phyloP scores from a whole-genome alignment of 30 jellyfish, hydroid and myxozoan genomes.

The Aurelia aurita region DNA sequence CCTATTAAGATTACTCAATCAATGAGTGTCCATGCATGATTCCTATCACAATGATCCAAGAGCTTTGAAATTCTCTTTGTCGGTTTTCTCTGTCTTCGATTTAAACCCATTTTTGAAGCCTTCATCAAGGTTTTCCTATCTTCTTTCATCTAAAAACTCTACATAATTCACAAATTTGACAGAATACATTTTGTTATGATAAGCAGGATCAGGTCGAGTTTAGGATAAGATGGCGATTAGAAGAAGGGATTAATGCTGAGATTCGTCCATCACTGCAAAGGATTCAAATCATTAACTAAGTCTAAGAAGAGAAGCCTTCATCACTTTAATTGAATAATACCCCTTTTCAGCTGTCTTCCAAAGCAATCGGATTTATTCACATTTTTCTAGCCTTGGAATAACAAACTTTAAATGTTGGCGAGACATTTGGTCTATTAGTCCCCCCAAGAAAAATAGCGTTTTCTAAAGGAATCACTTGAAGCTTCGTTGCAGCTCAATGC shows the following conservation, averaged over 20 bases:
- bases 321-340: constrained; percentile 59
- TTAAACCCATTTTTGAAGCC: constrained; percentile 59
- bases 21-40: constrained; percentile 52
- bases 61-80: constrained; percentile 56
- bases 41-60: constrained; percentile 49
- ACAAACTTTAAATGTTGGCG: constrained; percentile 49
- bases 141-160: constrained; percentile 49
- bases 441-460: too few species aligned
- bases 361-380: constrained; percentile 72
- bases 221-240: constrained; percentile 61
- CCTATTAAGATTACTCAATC: constrained; percentile 57
- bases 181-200: constrained; percentile 67
- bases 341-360: constrained; percentile 72
- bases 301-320: constrained; percentile 59
- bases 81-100: constrained; percentile 50
- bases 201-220: constrained; percentile 65
- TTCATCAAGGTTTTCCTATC: constrained; percentile 68
- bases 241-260: constrained; percentile 41
- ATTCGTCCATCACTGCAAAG: constrained; percentile 35
- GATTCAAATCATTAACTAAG: constrained; percentile 46
- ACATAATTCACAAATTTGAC: constrained; percentile 64
- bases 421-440: constrained; percentile 9
- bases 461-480: too few species aligned
- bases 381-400: constrained; percentile 56
- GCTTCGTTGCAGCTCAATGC: too few species aligned